Conservation (phyloP, 1,140 invertebrate genomes). For the Drosophila cardini region DNA sequence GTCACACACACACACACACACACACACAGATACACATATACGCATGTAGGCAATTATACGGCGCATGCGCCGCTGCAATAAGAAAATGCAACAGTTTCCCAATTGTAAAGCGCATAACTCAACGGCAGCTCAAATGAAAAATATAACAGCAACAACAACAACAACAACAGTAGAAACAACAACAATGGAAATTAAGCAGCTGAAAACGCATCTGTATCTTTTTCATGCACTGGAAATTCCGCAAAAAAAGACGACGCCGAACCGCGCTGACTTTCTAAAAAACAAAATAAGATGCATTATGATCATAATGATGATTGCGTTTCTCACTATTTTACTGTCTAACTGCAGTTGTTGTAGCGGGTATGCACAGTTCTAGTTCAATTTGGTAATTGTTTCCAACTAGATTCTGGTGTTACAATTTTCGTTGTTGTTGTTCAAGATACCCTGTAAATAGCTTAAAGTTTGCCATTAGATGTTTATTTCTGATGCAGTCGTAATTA, state of each 20-base stretch:
- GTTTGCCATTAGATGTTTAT: too few relatives aligned
- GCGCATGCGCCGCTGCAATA: constrained; percentile 65
- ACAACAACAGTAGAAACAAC: constrained; percentile 17
- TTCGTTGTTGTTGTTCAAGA: background rate
- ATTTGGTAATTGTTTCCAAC: background rate
- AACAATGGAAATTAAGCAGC: constrained; percentile 56
- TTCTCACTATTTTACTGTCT: constrained; percentile 1
- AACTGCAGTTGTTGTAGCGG: background rate
- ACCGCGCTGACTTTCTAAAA: constrained; percentile 81
- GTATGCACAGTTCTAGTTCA: background rate
- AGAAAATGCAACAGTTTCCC: constrained; percentile 58
- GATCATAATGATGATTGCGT: constrained; percentile 55
- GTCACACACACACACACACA: background rate
- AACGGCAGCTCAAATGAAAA: constrained; percentile 73
- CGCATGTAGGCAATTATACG: constrained; percentile 68
- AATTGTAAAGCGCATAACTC: constrained; percentile 78
- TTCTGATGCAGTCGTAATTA: too few relatives aligned
- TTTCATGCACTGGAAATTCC: constrained; percentile 83
- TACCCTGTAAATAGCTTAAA: background rate
- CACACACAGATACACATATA: constrained; percentile 19
- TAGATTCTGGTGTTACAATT: background rate
- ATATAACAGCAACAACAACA: constrained; percentile 43
- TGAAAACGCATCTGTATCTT: constrained; percentile 79
- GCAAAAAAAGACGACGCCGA: constrained; percentile 63
- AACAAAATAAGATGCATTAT: constrained; percentile 57